Base-by-base conservation (phyloP, 2,113 vertebrate genomes). In the Puntigrus tetrazona region DNA sequence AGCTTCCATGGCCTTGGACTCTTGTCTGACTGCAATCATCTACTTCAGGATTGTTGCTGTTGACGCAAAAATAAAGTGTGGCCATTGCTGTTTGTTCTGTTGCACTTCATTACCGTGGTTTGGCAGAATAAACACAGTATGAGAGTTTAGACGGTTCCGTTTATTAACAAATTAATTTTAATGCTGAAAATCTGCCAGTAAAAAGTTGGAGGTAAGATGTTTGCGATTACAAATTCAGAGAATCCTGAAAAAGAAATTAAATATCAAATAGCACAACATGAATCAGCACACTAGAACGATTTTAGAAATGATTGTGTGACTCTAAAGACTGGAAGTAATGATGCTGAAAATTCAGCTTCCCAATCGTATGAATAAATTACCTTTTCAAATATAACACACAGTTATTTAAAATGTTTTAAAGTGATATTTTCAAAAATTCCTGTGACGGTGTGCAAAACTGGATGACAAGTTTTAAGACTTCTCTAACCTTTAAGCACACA, bases 61-160 rank as follows among this genome's bases (percentile, higher is more conserved):
- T 82, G 75, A 89, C 52, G 85, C 81, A 87, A 86, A 86, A 89
- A 89, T 89, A 90, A 90, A 90, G 78, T 87, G 69, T 89, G 78
- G 41, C 73, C 83, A 80, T 86, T 80, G 86, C 87, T 86, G 86
- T 87, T 87, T 83, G 57, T 57, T 10, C 45, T 31, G 18, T 73
- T n/a, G 10, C 20, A 11, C 1, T 43, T 78, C 38, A 11, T 38
- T 38, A 7, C 75, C 16, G 27, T 57, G 18, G 9, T 20, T 22
- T 78, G 5, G 38, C 22, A 25, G 1, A 52, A 22, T 20, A 74
- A 14, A 31, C 43, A 4, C 45, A 18, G 50, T 6, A 67, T 67
- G 31, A 9, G 16, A 31, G 27, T 6, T 31, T 14, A 1, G 61
- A 7, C 8, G 14, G 22, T 45, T 14, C 11, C 7, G 41, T 73